Evolutionary conservation across 37 sponge, comb jelly and placozoan species (phyloP), one percentile per base, ranked within the genome.

Genomic region (Beroe forskalii): DNA sequence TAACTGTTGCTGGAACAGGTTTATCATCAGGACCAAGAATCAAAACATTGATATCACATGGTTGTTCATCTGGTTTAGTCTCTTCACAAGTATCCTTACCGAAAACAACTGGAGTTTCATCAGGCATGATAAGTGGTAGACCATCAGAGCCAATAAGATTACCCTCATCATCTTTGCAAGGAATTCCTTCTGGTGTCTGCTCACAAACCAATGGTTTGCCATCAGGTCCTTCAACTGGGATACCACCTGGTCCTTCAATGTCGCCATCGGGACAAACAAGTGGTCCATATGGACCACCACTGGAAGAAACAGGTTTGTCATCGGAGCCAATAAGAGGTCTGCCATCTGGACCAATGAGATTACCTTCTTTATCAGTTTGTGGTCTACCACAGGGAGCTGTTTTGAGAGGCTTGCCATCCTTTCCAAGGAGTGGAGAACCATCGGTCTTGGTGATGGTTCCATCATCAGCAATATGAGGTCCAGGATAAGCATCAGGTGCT

Each of bases 81-180:
- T 80, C 86, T 43, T 80, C 86, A n/a, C 38, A 35, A 4, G 86
- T 80, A 43, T 80, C 86, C 48, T 80, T 80, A 25, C 86, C 86
- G 31, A 80, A 80, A 24, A 80, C 48, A 41, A 80, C 55, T 4
- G 86, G 86, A 33, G 14, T 80, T 32, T 80, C 86, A 80, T 80
- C 86, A 6, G 86, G 55, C 40, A 22, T 38, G 27, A 80, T 35
- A 8, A 80, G 86, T 4, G 86, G 86, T 22, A 80, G 86, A 44
- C 86, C 86, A 23, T 80, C 86, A 80, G 86, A 38, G n/a, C 86
- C 86, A 80, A 80, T 80, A 25, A 80, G 86, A 25, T 80, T 80
- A 20, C 86, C 86, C n/a, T 80, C 86, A 9, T 37, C 86, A 80
- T 80, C 86, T 25, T 80, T 80, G 55, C 86, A 80, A 6, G 86